A percentile compares a stretch with the other conserved stretches of the same genome.
Conservation (phyloP, 1,140 invertebrate species). For the Epicauta chinensis region DNA sequence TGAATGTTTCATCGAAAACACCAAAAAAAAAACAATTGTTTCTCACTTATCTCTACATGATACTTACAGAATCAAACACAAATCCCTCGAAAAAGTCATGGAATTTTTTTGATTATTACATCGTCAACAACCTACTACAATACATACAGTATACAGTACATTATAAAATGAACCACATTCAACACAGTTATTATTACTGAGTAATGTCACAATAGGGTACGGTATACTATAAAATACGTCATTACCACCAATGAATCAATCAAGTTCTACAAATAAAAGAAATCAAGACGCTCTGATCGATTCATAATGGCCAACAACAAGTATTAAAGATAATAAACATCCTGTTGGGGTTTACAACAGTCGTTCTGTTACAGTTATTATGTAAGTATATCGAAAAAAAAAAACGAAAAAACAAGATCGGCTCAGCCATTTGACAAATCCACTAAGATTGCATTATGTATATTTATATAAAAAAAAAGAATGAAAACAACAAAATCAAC, state of each 20-base stretch:
- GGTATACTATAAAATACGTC: conserved; percentile 21
- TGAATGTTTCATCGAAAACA: no score
- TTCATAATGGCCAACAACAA: neutral
- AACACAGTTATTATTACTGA: conserved; percentile 33
- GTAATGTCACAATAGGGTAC: conserved; percentile 29
- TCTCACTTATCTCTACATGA: neutral
- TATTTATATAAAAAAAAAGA: neutral
- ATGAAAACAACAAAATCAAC: conserved; percentile 16
- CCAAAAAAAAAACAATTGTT: no score
- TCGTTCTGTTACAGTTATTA: conserved; percentile 27
- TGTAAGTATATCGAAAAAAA: no score
- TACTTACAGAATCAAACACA: conserved; percentile 12
- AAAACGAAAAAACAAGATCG: neutral
- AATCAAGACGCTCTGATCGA: neutral
- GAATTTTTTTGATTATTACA: conserved; percentile 13
- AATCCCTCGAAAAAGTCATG: conserved; percentile 12
- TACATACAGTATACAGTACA: conserved; percentile 35
- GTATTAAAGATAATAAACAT: conserved; percentile 25
- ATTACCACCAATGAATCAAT: neutral
- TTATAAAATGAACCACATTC: conserved; percentile 36
- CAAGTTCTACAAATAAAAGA: conserved; percentile 1
- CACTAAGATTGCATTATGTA: conserved; percentile 14
- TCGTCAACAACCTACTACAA: conserved; percentile 28
- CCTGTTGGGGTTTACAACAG: conserved; percentile 29
- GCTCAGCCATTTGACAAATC: neutral